A percentile compares a stretch with the other conserved stretches of the same genome.
These are phyloP conservation scores for Brassicogethes aeneus DNA, from an alignment of 2,888 invertebrate genomes.

Conservation along the genomic window DNA sequence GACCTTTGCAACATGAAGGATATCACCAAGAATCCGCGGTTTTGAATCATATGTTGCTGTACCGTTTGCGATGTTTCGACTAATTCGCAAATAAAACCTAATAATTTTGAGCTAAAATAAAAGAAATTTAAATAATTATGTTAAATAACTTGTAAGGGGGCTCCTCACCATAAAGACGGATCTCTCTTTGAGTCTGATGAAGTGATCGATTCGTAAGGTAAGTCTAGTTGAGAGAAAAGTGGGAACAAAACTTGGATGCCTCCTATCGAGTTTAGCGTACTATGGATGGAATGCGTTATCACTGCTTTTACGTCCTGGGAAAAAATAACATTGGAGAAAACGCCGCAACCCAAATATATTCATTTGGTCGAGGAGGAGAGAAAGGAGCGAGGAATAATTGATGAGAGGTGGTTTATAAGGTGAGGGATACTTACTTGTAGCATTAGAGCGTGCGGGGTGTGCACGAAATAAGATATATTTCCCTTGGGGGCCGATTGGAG, in stretches of 20 bases:
- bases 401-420: too few relatives aligned
- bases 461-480: slow-evolving; percentile 95
- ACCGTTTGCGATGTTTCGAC: slow-evolving; percentile 95
- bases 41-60: slow-evolving; percentile 99
- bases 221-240: slow-evolving; percentile 93
- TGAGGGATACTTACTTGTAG: slow-evolving; percentile 69
- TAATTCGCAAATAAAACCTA: slow-evolving; percentile 95
- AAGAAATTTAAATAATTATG: not conserved
- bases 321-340: slow-evolving; percentile 15
- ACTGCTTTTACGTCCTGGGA: slow-evolving; percentile 97
- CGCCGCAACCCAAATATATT: too few relatives aligned
- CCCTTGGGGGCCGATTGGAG: slow-evolving; percentile 97
- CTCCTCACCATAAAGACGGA: slow-evolving; percentile 74
- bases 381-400: too few relatives aligned
- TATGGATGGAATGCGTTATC: slow-evolving; percentile 98
- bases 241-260: slow-evolving; percentile 98
- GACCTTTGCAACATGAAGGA: slow-evolving; percentile 94
- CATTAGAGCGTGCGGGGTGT: slow-evolving; percentile 99
- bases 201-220: slow-evolving; percentile 76
- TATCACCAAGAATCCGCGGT: slow-evolving; percentile 96
- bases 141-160: too few relatives aligned
- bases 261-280: slow-evolving; percentile 96
- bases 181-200: slow-evolving; percentile 75
- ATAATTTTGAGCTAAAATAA: slow-evolving; percentile 72
- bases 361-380: too few relatives aligned